Evolutionary conservation across 2,113 vertebrate species (phyloP).

Genomic region (Cynopterus brachyotis): DNA sequence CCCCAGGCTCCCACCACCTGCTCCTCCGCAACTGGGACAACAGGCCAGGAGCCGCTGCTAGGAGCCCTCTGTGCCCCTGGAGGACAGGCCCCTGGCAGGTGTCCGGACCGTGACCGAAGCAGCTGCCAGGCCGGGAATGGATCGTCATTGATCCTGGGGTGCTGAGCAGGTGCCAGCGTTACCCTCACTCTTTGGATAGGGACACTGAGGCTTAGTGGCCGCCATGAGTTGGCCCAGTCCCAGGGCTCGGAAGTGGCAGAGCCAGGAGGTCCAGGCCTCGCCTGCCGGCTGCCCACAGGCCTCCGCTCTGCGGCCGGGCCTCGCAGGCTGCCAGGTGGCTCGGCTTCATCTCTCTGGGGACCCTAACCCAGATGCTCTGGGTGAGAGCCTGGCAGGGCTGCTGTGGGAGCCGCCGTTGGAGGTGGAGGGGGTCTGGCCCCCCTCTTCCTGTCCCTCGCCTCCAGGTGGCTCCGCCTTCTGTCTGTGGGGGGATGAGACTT

Average conservation of each 20-base stretch:
- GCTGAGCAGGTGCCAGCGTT: background rate
- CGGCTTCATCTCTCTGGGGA: conserved; percentile 47
- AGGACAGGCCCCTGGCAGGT: background rate
- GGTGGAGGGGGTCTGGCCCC: too few species aligned
- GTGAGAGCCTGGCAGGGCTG: background rate
- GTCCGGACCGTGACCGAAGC: background rate
- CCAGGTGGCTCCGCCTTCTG: background rate
- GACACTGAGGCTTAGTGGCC: background rate
- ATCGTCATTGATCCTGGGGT: rapidly evolving
- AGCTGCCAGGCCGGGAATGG: background rate
- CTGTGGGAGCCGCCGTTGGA: too few species aligned
- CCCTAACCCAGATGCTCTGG: rapidly evolving
- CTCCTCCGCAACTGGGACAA: background rate
- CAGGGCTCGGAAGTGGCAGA: background rate
- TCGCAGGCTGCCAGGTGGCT: rapidly evolving
- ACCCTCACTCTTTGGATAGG: background rate
- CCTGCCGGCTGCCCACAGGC: background rate
- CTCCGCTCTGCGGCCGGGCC: background rate
- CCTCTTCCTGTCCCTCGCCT: background rate
- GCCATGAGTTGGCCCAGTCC: background rate
- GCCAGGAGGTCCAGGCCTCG: background rate
- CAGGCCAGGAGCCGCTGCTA: background rate
- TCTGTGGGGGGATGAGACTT: background rate
- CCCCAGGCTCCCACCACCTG: background rate
- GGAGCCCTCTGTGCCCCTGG: background rate